Base-by-base conservation (phyloP, 2,888 invertebrate genomes). In the Acrobasis consociella region DNA sequence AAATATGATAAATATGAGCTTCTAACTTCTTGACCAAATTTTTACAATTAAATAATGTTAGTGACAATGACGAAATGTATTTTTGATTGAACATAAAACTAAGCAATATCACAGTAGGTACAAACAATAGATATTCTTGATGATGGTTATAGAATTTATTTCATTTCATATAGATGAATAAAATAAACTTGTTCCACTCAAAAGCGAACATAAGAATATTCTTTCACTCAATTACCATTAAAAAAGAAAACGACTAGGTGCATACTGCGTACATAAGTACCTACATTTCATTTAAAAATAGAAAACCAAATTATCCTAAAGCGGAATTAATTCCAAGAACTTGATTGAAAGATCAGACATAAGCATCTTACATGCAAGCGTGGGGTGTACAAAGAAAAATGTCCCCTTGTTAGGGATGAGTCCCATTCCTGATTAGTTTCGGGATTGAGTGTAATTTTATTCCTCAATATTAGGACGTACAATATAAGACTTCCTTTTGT, bases 381-480 rank as follows among this genome's bases (percentile, higher is more conserved):
- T 49, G 39, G 37, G 17, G 42, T 37, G 17, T 39, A 60, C 51
- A 60, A 60, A 60, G 60, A 60, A 60, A 38, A 53, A 53, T 53
- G 60, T 42, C 60, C 60, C 42, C 60, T 50, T 60, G 39, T 51
- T 38, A 51, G 50, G 50, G 59, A 60, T 52, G 60, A 42, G 51
- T 50, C 51, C 51, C 39, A 52, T 51, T 51, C 55, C 38, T 62
- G 62, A 62, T 62, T 62, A 62, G 62, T 62, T 60, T 53, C 5
- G 62, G 62, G 62, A 55, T 62, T 49, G 60, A 42, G 42, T 60
- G 51, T 60, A 60, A 60, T 60, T 60, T 51, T 60, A 60, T 60
- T 60, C 60, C 38, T 51, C 42, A 60, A 60, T 51, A 52, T 60
- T 50, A 39, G 17, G 42, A 17, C 16, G 55, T 9, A 39, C 38